A percentile compares a stretch with the other conserved stretches of the same genome.
Evolutionary conservation across 2,797 vertebrate species (phyloP).

Genomic region (Serranus cabrilla): DNA sequence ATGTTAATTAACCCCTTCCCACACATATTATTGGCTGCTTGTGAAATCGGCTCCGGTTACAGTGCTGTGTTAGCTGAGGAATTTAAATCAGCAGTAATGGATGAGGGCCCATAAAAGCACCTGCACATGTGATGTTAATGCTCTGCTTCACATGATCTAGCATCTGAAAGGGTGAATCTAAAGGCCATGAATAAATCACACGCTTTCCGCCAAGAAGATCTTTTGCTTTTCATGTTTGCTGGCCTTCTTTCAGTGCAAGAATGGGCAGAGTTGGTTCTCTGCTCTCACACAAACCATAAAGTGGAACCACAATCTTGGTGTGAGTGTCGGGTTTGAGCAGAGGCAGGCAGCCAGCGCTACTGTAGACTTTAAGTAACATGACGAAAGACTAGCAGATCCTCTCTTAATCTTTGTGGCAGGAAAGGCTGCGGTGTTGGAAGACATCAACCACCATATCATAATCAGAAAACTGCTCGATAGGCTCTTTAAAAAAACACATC

Average conservation of each 20-base stretch:
- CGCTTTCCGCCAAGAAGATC: conserved; percentile 63
- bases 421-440: conserved; percentile 42
- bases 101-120: conserved; percentile 80
- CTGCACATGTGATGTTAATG: conserved; percentile 78
- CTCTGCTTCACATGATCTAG: conserved; percentile 79
- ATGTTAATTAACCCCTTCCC: conserved; percentile 54
- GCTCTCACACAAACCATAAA: conserved; percentile 65
- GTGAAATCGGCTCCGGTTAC: conserved; percentile 62
- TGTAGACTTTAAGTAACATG: conserved; percentile 62
- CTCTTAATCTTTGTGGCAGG: conserved; percentile 60
- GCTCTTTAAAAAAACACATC: not conserved
- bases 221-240: conserved; percentile 62
- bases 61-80: conserved; percentile 55
- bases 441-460: conserved; percentile 45
- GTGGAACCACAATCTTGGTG: conserved; percentile 61
- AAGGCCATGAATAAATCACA: conserved; percentile 79
- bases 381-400: conserved; percentile 58
- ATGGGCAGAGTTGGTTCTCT: conserved; percentile 59
- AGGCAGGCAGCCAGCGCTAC: conserved; percentile 44
- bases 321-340: conserved; percentile 52
- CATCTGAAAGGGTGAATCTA: conserved; percentile 78
- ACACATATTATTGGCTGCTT: conserved; percentile 31
- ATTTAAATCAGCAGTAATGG: conserved; percentile 82
- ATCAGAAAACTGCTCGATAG: conserved; percentile 35
- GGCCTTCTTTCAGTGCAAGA: conserved; percentile 61